Base-by-base conservation (phyloP, 2,888 invertebrate species). In the Cistogaster globosa region DNA sequence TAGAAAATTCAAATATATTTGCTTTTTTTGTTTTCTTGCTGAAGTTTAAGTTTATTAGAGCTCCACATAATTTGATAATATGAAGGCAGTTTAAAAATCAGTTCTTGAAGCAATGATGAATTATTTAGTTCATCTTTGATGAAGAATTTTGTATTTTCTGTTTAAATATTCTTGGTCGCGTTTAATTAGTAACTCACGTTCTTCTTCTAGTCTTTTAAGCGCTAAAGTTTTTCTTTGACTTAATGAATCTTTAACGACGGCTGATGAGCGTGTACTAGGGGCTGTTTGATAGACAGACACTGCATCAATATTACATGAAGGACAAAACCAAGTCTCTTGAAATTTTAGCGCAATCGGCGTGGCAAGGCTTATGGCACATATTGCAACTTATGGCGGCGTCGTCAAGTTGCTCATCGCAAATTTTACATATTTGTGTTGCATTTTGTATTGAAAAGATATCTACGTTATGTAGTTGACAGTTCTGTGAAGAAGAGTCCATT, bases 81-180 rank as follows among this genome's bases (percentile, higher is more conserved):
- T n/a, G 83, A 72, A 12, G 83, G 81, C n/a, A 84, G 20, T 76
- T 86, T 86, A 0, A 60, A 71, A 16, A 84, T 53, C 6, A 84
- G 48, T 75, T 86, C 82, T 32, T 86, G 86, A 2, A 86, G 55
- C 53, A 86, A 20, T 12, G 72, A 86, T 7, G 84, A 86, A 45
- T 86, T 86, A 60, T 86, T 84, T 51, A 86, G 9, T 32, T 82
- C 84, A 38, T 38, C 65, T 36, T 55, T 79, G 20, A 16, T 72
- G 65, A 14, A 79, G 79, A 12, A 80, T 80, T 80, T 80, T 48
- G 58, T 72, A 80, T 55, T 72, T 80, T 53, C 32, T 80, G 8
- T 38, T 36, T 26, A 80, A 36, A 22, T 72, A 80, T 72, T 58
- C 57, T 20, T 80, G 51, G 42, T 81, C 74, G 14, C 74, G 68